These are phyloP conservation scores for Grammomys dolichurus DNA, from an alignment of 2,113 vertebrate species.

Conservation along the genomic window DNA sequence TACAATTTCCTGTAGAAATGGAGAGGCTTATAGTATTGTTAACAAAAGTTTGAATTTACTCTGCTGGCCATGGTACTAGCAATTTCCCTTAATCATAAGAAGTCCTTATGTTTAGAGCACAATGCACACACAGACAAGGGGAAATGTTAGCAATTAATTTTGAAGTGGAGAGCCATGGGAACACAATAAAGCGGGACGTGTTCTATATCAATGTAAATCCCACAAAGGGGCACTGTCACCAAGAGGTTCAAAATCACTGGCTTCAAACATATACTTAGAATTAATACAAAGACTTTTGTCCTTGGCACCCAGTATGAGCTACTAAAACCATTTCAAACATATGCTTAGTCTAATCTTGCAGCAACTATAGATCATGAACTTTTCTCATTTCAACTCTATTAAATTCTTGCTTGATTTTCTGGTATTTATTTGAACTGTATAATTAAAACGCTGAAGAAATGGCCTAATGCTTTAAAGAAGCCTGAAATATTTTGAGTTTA, in stretches of 20 bases:
- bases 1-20: conserved; percentile 61
- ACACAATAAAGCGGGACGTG: conserved; percentile 50
- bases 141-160: conserved; percentile 76
- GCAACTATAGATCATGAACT: conserved; percentile 39
- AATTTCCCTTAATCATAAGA: conserved; percentile 76
- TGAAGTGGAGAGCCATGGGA: conserved; percentile 61
- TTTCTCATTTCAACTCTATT: conserved; percentile 46
- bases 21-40: conserved; percentile 59
- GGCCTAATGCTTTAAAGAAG: background rate
- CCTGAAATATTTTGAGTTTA: background rate
- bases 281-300: conserved; percentile 56
- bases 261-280: conserved; percentile 74
- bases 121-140: conserved; percentile 60
- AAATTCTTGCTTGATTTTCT: conserved; percentile 43
- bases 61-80: conserved; percentile 55
- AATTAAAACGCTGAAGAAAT: conserved; percentile 59
- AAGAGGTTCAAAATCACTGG: conserved; percentile 70
- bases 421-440: background rate
- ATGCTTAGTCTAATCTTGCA: conserved; percentile 58
- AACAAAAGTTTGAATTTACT: conserved; percentile 71
- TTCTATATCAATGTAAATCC: conserved; percentile 49
- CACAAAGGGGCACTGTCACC: conserved; percentile 61
- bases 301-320: conserved; percentile 53
- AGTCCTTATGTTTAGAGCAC: conserved; percentile 67
- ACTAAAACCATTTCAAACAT: conserved; percentile 65